Conservation (phyloP, 2,113 vertebrate species). For the Bos javanicus region DNA sequence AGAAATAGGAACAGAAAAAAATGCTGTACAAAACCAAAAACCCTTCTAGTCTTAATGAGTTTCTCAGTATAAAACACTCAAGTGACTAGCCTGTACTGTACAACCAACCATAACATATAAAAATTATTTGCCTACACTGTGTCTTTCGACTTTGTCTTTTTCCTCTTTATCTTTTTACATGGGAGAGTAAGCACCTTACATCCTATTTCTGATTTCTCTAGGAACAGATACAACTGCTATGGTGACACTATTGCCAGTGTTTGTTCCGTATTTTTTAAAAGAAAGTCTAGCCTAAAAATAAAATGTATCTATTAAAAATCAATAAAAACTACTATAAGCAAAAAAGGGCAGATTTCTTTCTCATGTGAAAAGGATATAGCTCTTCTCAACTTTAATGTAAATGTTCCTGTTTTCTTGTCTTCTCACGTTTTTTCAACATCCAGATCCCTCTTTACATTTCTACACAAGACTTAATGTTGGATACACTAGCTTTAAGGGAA, state of each 20-base stretch:
- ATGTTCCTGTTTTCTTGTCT: background rate
- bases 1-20: conserved; percentile 18
- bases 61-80: background rate
- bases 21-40: background rate
- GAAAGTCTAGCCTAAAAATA: background rate
- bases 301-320: background rate
- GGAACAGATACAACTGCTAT: background rate
- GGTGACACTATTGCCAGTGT: background rate
- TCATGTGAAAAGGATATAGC: background rate
- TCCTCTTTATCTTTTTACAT: background rate
- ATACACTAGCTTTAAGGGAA: background rate
- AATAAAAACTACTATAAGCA: background rate
- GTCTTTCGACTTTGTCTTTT: background rate
- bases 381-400: background rate
- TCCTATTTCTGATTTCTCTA: background rate
- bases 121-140: background rate
- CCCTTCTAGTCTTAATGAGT: background rate
- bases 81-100: background rate
- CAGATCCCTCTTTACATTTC: background rate
- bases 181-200: background rate
- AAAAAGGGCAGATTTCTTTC: background rate
- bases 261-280: background rate
- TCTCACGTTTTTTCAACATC: background rate
- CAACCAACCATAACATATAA: background rate
- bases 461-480: background rate